These are phyloP conservation scores for Agapostemon virescens DNA, from an alignment of 2,888 invertebrate species.

Conservation along the genomic window DNA sequence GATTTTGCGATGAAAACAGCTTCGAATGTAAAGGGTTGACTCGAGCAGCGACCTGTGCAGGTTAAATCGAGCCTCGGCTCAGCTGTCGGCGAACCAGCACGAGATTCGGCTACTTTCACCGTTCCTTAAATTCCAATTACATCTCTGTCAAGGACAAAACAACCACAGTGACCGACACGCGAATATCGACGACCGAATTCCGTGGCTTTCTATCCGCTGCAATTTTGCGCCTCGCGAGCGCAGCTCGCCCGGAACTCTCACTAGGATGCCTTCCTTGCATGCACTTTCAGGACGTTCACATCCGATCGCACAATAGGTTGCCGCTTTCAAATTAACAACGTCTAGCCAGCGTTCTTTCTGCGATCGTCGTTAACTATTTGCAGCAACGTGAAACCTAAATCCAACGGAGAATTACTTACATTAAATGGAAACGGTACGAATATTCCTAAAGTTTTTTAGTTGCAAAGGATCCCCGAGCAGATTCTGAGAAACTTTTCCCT, in stretches of 20 bases:
- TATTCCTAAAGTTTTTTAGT: too few species aligned
- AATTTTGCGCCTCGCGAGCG: background rate
- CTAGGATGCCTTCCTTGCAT: background rate
- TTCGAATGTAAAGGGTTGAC: too few species aligned
- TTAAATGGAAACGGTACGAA: too few species aligned
- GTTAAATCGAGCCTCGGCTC: too few species aligned
- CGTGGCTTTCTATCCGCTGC: slow-evolving; percentile 46
- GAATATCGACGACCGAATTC: slow-evolving; percentile 38
- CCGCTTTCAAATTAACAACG: slow-evolving; percentile 47
- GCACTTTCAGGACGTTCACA: slow-evolving; percentile 24
- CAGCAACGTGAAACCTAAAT: too few species aligned
- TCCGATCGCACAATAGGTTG: slow-evolving; percentile 34
- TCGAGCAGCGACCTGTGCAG: background rate
- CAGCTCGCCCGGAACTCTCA: slow-evolving; percentile 23
- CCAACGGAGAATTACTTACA: too few species aligned
- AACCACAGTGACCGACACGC: background rate
- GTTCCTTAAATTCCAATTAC: slow-evolving; percentile 48
- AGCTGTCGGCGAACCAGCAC: background rate
- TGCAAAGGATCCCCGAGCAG: too few species aligned
- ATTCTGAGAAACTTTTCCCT: too few species aligned
- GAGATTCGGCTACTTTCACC: slow-evolving; percentile 52
- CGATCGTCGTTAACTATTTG: too few species aligned
- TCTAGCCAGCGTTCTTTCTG: too few species aligned
- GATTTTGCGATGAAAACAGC: too few species aligned
- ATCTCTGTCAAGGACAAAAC: slow-evolving; percentile 44